These are phyloP conservation scores for Apodemia duryi DNA, from an alignment of 2,888 invertebrate genomes.

Conservation along the genomic window DNA sequence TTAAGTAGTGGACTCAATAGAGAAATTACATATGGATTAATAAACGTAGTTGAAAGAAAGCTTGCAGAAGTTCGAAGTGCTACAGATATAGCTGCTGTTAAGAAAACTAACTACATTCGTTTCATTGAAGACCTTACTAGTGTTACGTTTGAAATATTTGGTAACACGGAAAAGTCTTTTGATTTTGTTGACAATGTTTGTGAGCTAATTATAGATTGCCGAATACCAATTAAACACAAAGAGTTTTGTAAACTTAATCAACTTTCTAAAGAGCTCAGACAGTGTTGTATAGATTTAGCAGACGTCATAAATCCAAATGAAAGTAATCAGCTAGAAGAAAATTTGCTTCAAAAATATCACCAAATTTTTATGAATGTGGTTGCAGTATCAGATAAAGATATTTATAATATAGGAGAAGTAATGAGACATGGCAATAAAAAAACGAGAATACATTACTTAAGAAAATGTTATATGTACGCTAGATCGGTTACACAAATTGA, in stretches of 20 bases:
- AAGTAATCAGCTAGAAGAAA: conserved; percentile 45
- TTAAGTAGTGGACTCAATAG: conserved; percentile 70
- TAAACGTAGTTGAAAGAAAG: conserved; percentile 72
- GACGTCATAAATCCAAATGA: conserved; percentile 49
- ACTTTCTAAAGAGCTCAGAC: conserved; percentile 64
- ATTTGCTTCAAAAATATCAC: conserved; percentile 61
- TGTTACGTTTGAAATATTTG: conserved; percentile 71
- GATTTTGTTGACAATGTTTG: conserved; percentile 66
- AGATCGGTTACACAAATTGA: conserved; percentile 77
- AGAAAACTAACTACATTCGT: conserved; percentile 68
- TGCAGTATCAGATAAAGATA: conserved; percentile 68
- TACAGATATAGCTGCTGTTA: conserved; percentile 63
- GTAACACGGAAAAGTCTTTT: conserved; percentile 67
- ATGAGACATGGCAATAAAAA: conserved; percentile 57
- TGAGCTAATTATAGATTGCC: conserved; percentile 62
- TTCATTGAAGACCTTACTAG: conserved; percentile 73
- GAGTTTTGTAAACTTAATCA: conserved; percentile 72
- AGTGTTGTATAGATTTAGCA: conserved; percentile 70
- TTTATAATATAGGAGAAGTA: conserved; percentile 64
- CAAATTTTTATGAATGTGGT: conserved; percentile 74
- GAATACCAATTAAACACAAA: conserved; percentile 69
- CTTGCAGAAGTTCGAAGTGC: conserved; percentile 65
- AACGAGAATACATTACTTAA: conserved; percentile 66
- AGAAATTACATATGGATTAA: conserved; percentile 71
- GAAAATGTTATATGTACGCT: conserved; percentile 78